These are phyloP conservation scores for Belgica antarctica DNA, from an alignment of 2,888 invertebrate species.

Conservation along the genomic window DNA sequence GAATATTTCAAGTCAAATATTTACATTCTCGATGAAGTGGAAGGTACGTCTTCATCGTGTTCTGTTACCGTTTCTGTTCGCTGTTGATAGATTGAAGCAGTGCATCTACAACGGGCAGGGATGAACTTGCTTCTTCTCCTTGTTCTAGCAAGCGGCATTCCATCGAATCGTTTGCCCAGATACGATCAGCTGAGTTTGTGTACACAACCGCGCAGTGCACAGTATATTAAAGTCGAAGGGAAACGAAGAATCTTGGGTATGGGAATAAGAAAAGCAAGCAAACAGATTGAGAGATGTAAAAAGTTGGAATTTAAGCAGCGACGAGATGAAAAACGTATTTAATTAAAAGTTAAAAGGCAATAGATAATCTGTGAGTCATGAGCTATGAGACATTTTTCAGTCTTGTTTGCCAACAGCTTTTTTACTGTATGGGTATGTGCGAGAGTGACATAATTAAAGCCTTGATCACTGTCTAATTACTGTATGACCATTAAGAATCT, in stretches of 20 bases:
- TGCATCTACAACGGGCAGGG: background rate
- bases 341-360: slow-evolving; percentile 15
- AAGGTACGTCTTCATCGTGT: background rate
- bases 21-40: slow-evolving; percentile 28
- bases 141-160: background rate
- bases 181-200: background rate
- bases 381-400: background rate
- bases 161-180: slow-evolving; percentile 14
- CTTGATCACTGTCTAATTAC: too few species aligned
- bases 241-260: too few species aligned
- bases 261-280: slow-evolving; percentile 5
- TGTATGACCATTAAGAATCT: too few species aligned
- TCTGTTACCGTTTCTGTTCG: slow-evolving; percentile 8
- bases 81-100: slow-evolving; percentile 20
- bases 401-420: background rate
- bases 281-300: too few species aligned
- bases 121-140: background rate
- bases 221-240: too few species aligned
- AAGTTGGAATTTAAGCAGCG: too few species aligned
- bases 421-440: too few species aligned
- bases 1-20: slow-evolving; percentile 40
- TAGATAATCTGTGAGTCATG: slow-evolving; percentile 28
- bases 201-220: too few species aligned
- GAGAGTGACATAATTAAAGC: too few species aligned
- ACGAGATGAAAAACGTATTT: slow-evolving; percentile 25